A percentile compares a stretch with the other conserved stretches of the same genome.
These are phyloP conservation scores for Bombylius discolor DNA, from an alignment of 2,888 invertebrate genomes.

Conservation along the genomic window DNA sequence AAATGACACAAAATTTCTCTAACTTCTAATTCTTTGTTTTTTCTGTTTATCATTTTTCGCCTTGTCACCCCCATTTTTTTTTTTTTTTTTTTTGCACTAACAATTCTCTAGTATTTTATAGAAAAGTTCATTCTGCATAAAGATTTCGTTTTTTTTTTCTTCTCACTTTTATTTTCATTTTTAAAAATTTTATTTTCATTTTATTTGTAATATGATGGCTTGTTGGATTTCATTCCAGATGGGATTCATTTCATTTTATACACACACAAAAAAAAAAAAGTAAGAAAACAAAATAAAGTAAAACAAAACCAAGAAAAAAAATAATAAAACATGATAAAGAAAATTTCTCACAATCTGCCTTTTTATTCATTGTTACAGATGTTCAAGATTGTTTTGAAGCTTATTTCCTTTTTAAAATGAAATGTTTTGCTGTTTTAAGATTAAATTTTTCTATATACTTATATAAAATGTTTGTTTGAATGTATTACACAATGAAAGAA, in stretches of 20 bases:
- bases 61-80: slow-evolving; percentile 9
- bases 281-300: background rate
- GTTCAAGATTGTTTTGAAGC: slow-evolving; percentile 4
- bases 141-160: background rate
- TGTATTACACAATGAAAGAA: no score
- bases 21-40: slow-evolving; percentile 5
- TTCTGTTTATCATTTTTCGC: slow-evolving; percentile 1
- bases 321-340: background rate
- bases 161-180: background rate
- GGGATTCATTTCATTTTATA: slow-evolving; percentile 3
- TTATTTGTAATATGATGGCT: background rate
- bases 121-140: no score
- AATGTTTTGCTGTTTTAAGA: background rate
- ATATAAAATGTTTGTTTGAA: no score
- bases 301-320: background rate
- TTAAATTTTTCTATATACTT: background rate
- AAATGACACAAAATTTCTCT: no score
- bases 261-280: background rate
- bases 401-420: slow-evolving; percentile 3
- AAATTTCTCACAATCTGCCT: slow-evolving; percentile 4
- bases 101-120: background rate
- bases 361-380: slow-evolving; percentile 8
- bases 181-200: background rate
- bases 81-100: background rate
- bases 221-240: slow-evolving; percentile 1